Percentiles rank a stretch among this genome's conserved stretches.
phyloP scores from a whole-genome alignment of 2,113 vertebrate genomes.

The Neodon shergylaensis region DNA sequence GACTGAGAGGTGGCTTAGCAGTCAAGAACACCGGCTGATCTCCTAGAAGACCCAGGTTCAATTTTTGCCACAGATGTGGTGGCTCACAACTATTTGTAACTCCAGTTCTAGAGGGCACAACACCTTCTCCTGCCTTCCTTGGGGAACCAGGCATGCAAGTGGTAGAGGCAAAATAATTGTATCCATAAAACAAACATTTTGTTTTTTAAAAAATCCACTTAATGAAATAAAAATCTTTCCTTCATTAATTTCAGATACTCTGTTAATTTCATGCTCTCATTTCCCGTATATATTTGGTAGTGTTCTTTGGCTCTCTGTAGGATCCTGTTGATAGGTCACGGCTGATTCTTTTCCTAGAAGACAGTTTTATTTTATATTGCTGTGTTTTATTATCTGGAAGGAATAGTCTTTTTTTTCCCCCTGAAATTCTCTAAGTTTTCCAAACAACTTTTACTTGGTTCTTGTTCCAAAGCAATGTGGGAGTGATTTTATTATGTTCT shows the following conservation, averaged over 20 bases:
- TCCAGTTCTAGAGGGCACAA: background rate
- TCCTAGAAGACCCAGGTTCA: background rate
- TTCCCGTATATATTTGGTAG: background rate
- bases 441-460: slow-evolving; percentile 1
- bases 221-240: slow-evolving; percentile 16
- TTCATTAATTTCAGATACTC: background rate
- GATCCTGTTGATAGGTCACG: background rate
- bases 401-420: background rate
- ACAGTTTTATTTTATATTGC: slow-evolving; percentile 34
- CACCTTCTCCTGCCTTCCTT: background rate
- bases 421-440: background rate
- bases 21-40: background rate
- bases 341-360: background rate
- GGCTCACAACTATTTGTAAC: background rate
- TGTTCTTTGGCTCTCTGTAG: background rate
- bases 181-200: background rate
- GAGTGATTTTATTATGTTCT: slow-evolving; percentile 44
- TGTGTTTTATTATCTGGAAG: slow-evolving; percentile 35
- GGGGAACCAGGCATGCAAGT: background rate
- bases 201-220: background rate
- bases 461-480: background rate
- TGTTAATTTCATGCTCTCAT: background rate
- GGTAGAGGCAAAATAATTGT: background rate
- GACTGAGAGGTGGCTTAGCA: background rate
- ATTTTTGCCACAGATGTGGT: background rate